Conservation (phyloP, 1,140 invertebrate species). For the Drosophila oshimai region DNA sequence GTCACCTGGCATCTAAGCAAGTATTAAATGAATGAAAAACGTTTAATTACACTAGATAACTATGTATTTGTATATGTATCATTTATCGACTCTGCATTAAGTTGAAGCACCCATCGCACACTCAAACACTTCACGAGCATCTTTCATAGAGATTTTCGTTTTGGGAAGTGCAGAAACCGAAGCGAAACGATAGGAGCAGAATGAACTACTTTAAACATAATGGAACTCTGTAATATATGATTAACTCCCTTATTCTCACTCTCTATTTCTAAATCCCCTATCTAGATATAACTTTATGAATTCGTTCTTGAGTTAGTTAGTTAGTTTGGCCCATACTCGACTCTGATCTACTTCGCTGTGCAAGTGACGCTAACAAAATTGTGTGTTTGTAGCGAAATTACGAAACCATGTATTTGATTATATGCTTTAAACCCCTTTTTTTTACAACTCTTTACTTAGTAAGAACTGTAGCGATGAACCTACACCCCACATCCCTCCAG, state of each 20-base stretch:
- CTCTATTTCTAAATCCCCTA: conserved; percentile 36
- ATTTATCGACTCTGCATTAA: conserved; percentile 45
- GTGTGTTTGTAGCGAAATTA: conserved; percentile 30
- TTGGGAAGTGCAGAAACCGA: conserved; percentile 20
- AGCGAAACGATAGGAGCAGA: conserved; percentile 8
- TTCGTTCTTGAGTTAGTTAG: conserved; percentile 41
- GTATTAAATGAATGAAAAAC: conserved; percentile 70
- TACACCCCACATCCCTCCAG: conserved; percentile 27
- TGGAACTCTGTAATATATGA: conserved; percentile 70
- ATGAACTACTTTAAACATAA: conserved; percentile 57
- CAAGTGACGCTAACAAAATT: conserved; percentile 64
- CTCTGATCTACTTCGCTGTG: conserved; percentile 36
- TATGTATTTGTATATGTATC: conserved; percentile 36
- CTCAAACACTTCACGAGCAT: conserved; percentile 11
- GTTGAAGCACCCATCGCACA: conserved; percentile 30
- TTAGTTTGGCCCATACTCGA: conserved; percentile 17
- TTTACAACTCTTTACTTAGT: conserved; percentile 46
- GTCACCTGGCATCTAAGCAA: conserved; percentile 50
- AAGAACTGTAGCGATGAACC: conserved; percentile 37
- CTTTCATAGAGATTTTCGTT: conserved; percentile 29
- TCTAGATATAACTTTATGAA: conserved; percentile 39
- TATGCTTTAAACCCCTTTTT: conserved; percentile 47
- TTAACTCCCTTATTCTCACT: conserved; percentile 26
- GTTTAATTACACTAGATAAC: conserved; percentile 56
- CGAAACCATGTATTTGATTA: conserved; percentile 41